Conservation (phyloP, 2,888 invertebrate species). For the Drepanosiphum platanoidis region DNA sequence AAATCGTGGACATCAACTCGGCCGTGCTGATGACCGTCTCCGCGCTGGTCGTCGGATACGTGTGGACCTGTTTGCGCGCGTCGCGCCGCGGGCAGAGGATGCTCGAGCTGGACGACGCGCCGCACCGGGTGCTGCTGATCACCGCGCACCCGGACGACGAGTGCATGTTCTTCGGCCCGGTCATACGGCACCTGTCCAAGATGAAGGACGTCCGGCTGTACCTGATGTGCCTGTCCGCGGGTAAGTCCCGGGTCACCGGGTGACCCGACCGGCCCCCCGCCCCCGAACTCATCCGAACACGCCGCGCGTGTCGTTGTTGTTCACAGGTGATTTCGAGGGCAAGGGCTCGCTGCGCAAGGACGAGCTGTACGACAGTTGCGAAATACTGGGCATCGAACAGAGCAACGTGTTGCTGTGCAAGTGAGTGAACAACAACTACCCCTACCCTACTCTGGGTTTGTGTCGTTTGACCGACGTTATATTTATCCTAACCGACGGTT, state of each 20-base stretch:
- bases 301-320: background rate
- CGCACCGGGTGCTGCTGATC: constrained; percentile 77
- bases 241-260: constrained; percentile 68
- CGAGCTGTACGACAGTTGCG: constrained; percentile 86
- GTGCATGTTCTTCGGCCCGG: constrained; percentile 98
- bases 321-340: constrained; percentile 75
- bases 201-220: constrained; percentile 77
- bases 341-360: constrained; percentile 74
- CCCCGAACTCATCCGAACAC: background rate
- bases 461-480: too few relatives aligned
- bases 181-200: constrained; percentile 76
- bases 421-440: background rate
- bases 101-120: background rate
- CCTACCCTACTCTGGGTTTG: background rate
- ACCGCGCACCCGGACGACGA: constrained; percentile 98
- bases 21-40: constrained; percentile 42
- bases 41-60: constrained; percentile 37
- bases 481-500: too few relatives aligned
- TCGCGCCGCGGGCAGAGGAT: background rate
- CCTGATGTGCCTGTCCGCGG: constrained; percentile 86
- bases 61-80: constrained; percentile 35
- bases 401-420: constrained; percentile 75
- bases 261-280: background rate
- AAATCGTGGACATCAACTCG: constrained; percentile 16
- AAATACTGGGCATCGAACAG: constrained; percentile 80